Evolutionary conservation across 2,797 vertebrate species (phyloP), one percentile per base, ranked within the genome.

Genomic region (Eulemur albifrons): DNA sequence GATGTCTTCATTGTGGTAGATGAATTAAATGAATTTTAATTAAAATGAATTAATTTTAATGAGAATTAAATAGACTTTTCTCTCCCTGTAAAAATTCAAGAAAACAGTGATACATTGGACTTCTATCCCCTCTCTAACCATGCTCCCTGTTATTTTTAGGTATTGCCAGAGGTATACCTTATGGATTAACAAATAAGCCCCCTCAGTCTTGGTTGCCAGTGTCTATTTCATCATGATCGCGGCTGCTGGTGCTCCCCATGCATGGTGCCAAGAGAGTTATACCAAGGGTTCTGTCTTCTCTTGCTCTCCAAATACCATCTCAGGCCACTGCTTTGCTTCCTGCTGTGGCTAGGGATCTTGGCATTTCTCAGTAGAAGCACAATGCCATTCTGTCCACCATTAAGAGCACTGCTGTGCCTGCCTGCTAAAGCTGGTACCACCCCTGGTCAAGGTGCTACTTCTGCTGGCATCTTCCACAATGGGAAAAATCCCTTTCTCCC

Each of bases 11-110:
- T 30, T 38, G 2, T 48, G 23, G 8, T 81, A 27, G 57, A 32
- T 48, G 23, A 93, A 84, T 32, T 5, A 65, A 93, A 30, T 59
- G 4, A 8, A 32, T 88, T 82, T 85, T 77, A 40, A 85, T 79
- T 63, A 93, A 88, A 63, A 59, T n/a, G 4, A 48, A 54, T 87
- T 84, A 65, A 81, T 77, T 95, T 65, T 83, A 61, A 52, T 82
- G 12, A 93, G 90, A 92, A 77, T 92, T 72, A 83, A 84, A 82
- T 67, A 67, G 25, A 54, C 25, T 87, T 92, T 21, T 85, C 35
- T 81, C 2, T 63, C 15, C 25, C 11, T 23, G 12, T 79, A 63
- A 61, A 90, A 87, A 88, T 76, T 75, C 3, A 82, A 90, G 30
- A 84, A 80, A 75, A 59, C 2, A 67, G 17, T 77, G 43, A 96